Base-by-base conservation (phyloP, 2,888 invertebrate species). In the Ophion costatus region DNA sequence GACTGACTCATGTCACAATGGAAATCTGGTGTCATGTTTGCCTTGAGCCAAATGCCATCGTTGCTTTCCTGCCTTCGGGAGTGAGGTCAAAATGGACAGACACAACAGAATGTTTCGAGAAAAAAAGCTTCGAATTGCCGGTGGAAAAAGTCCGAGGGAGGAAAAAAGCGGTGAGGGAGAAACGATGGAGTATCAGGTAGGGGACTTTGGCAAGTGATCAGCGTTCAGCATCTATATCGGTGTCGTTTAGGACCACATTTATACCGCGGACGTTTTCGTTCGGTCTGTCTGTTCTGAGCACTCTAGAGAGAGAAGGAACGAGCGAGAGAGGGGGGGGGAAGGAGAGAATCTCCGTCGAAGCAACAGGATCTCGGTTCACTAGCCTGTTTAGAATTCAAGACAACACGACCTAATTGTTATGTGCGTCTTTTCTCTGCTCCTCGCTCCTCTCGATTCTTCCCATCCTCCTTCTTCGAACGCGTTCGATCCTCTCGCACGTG, bases 381-480 rank as follows among this genome's bases (percentile, higher is more conserved):
- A 92, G 92, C 92, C 93, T 93, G 92, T 89, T 93, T 93, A 93
- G 93, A 92, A 93, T 93, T 93, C 93, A 93, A 92, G 92, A 92
- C 93, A 92, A 92, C 93, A 90, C 93, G 92, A 93, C 92, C 92
- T 93, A 93, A 93, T 93, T 93, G 92, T 93, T 92, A 92, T 91
- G 92, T 91, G 91, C 91, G 88, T 90, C 89, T 85, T 78, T 64
- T 66, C 71, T 79, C 80, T 73, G 77, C 74, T 74, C 66, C 78
- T 84, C 51, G 59, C 80, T 77, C 74, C 74, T 69, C 78, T 84
- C 57, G 59, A 83, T 84, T 82, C 83, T 75, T 85, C 81, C 77
- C 83, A 77, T 80, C 63, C 83, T 84, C 82, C 64, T 70, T 80
- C 71, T 71, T 75, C 77, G 33, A 74, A 74, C 66, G 70, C 67